phyloP scores from a whole-genome alignment of 2,888 invertebrate species.

The Lasioglossum malachurum region DNA sequence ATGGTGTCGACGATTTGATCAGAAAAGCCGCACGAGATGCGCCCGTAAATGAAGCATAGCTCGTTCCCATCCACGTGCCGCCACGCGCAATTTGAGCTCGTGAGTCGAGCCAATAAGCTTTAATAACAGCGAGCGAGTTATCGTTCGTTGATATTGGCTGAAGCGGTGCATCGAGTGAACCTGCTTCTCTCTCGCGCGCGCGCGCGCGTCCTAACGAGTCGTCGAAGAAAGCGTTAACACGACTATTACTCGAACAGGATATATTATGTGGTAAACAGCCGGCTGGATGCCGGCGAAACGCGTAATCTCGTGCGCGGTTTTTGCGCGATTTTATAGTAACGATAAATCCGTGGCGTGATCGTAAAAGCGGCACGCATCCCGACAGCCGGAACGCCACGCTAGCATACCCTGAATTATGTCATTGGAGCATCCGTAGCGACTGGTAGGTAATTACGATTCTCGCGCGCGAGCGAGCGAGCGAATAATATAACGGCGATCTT shows the following conservation, averaged over 20 bases:
- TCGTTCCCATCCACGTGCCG: neutral
- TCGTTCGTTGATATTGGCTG: slow-evolving; percentile 46
- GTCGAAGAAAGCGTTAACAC: slow-evolving; percentile 52
- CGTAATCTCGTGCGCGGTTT: slow-evolving; percentile 19
- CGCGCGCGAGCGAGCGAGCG: slow-evolving; percentile 12
- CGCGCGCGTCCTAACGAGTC: slow-evolving; percentile 36
- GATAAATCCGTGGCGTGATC: slow-evolving; percentile 3
- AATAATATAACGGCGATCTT: slow-evolving; percentile 51
- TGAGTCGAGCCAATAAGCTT: neutral
- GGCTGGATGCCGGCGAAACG: neutral
- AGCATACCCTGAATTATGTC: slow-evolving; percentile 19
- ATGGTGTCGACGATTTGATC: neutral
- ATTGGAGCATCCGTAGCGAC: slow-evolving; percentile 3
- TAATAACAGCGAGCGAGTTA: slow-evolving; percentile 19
- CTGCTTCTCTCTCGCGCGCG: slow-evolving; percentile 9
- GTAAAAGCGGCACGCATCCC: neutral
- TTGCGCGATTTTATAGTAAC: slow-evolving; percentile 23
- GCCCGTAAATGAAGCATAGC: neutral
- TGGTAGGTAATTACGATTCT: slow-evolving; percentile 38
- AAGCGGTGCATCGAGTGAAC: slow-evolving; percentile 45
- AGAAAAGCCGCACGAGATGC: neutral
- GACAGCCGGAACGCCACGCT: neutral
- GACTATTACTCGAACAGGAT: slow-evolving; percentile 50
- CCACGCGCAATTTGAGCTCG: neutral
- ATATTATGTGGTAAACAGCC: slow-evolving; percentile 38